Evolutionary conservation across 2,113 vertebrate species (phyloP).

Genomic region (Lamprologus lemairii): DNA sequence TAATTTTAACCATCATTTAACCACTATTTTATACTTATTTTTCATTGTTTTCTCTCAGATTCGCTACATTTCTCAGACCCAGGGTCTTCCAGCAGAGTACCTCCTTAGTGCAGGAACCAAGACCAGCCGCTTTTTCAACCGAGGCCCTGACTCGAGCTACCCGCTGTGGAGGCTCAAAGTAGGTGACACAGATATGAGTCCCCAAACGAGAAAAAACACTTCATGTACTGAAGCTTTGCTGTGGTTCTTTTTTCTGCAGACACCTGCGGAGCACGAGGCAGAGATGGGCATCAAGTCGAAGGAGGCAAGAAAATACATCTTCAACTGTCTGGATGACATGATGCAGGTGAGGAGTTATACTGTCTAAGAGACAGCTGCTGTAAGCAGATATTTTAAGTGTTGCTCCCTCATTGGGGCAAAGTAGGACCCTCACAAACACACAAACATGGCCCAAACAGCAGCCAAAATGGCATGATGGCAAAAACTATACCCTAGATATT

Average conservation of each 20-base stretch:
- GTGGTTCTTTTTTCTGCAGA: slow-evolving; percentile 63
- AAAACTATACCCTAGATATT: background rate
- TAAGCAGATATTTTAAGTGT: background rate
- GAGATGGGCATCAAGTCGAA: slow-evolving; percentile 98
- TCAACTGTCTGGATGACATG: slow-evolving; percentile 99
- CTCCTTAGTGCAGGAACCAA: slow-evolving; percentile 96
- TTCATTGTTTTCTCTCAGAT: slow-evolving; percentile 71
- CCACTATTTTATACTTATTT: background rate
- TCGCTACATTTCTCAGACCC: slow-evolving; percentile 97
- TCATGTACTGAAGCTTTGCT: accelerated
- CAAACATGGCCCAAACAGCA: background rate
- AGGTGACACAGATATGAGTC: background rate
- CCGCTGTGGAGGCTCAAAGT: slow-evolving; percentile 95
- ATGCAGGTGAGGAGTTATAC: slow-evolving; percentile 78
- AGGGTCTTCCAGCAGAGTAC: slow-evolving; percentile 95
- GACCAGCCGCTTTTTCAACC: slow-evolving; percentile 96
- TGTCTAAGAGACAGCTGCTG: background rate
- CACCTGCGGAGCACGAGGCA: slow-evolving; percentile 89
- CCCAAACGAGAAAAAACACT: background rate
- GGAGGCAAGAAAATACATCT: slow-evolving; percentile 97
- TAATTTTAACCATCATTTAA: background rate
- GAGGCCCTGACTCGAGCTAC: slow-evolving; percentile 91
- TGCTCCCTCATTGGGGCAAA: background rate
- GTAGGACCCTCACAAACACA: background rate
- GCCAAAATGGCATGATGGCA: background rate